Evolutionary conservation across 2,888 invertebrate genomes (phyloP).

Genomic region (Apamea sordens): DNA sequence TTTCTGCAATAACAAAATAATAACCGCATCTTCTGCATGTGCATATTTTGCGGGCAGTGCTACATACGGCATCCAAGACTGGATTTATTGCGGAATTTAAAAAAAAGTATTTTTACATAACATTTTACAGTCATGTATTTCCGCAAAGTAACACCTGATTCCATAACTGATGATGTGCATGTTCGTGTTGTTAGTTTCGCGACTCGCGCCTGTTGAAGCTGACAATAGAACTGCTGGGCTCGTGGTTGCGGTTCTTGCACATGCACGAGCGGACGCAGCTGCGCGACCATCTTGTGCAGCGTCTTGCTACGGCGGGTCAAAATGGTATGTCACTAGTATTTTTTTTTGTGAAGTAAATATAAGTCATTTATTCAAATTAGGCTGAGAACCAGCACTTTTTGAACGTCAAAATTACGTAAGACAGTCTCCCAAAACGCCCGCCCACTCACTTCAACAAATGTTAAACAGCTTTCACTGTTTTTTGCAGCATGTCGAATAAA

Average conservation of each 20-base stretch:
- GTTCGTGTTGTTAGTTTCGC: constrained; percentile 60
- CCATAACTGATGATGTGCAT: constrained; percentile 5
- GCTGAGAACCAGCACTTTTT: too few species aligned
- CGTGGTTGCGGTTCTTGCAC: constrained; percentile 78
- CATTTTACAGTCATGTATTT: background rate
- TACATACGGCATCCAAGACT: background rate
- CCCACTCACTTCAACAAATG: background rate
- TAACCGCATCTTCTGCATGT: background rate
- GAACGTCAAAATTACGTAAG: background rate
- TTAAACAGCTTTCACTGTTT: background rate
- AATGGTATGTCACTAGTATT: constrained; percentile 73
- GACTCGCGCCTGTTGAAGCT: constrained; percentile 80
- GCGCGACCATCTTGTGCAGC: constrained; percentile 77
- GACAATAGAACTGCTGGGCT: constrained; percentile 85
- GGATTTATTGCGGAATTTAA: background rate
- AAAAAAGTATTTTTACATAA: background rate
- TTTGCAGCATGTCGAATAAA: constrained; percentile 79
- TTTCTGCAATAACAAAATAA: background rate
- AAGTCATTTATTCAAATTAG: background rate
- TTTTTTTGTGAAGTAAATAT: background rate
- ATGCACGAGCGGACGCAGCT: constrained; percentile 70
- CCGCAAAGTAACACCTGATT: background rate
- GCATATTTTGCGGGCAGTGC: background rate
- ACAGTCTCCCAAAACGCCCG: background rate
- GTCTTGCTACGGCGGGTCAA: constrained; percentile 73